Evolutionary conservation across 2,888 invertebrate species (phyloP).

Genomic region (Cataglyphis livida): DNA sequence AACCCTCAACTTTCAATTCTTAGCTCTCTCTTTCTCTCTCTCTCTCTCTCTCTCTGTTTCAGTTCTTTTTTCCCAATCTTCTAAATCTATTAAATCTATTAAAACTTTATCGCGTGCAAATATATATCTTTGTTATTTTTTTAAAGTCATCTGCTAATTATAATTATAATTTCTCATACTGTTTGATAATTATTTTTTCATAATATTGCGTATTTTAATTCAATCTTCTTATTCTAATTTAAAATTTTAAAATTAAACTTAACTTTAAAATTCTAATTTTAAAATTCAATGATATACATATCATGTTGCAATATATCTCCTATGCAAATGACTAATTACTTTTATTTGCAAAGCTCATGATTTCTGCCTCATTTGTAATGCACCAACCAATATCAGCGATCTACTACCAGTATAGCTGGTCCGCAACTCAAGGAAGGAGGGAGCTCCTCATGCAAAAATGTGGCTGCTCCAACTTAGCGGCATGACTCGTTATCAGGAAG

Average conservation of each 20-base stretch:
- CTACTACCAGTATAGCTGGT: conserved; percentile 16
- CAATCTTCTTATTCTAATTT: not conserved
- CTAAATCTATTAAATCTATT: not conserved
- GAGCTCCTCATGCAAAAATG: conserved; percentile 47
- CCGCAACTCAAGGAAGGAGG: conserved; percentile 21
- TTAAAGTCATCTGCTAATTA: not conserved
- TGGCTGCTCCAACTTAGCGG: conserved; percentile 64
- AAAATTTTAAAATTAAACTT: no score
- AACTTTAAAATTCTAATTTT: not conserved
- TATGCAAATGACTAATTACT: not conserved
- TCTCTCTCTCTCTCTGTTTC: no score
- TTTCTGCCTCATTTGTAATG: conserved; percentile 4
- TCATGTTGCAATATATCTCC: not conserved
- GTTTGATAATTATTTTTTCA: not conserved
- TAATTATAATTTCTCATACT: conserved; percentile 3
- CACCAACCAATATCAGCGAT: conserved; percentile 5
- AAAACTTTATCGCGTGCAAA: no score
- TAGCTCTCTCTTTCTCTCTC: not conserved
- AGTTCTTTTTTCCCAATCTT: not conserved
- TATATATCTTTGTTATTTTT: not conserved
- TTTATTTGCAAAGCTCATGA: not conserved
- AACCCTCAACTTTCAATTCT: not conserved
- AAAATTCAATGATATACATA: conserved; percentile 5
- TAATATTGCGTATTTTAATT: not conserved
- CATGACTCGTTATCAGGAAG: conserved; percentile 81